These are phyloP conservation scores for Sclerodermus sp. DNA, from an alignment of 2,888 invertebrate species.

Conservation along the genomic window DNA sequence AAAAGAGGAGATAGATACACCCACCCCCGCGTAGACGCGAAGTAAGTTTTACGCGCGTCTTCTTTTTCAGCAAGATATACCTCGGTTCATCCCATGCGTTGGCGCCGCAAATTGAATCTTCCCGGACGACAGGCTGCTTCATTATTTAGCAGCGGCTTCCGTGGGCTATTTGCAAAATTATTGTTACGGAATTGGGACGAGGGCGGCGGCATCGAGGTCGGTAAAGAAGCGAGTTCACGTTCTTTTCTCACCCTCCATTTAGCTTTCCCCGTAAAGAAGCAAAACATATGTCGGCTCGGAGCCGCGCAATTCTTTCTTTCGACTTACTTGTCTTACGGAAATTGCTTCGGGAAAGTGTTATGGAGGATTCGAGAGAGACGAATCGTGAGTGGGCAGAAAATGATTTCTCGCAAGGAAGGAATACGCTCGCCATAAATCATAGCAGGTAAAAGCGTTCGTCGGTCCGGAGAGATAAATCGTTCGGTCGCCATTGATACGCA, in stretches of 20 bases:
- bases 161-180: constrained; percentile 50
- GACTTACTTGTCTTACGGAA: not conserved
- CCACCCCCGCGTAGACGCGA: constrained; percentile 9
- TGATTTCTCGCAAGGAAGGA: too few relatives aligned
- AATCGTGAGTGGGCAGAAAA: too few relatives aligned
- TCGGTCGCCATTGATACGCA: too few relatives aligned
- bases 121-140: constrained; percentile 41
- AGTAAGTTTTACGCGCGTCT: constrained; percentile 20
- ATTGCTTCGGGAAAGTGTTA: too few relatives aligned
- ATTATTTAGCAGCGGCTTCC: constrained; percentile 49
- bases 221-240: constrained; percentile 31
- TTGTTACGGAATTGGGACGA: constrained; percentile 46
- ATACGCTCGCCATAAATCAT: too few relatives aligned
- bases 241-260: constrained; percentile 32
- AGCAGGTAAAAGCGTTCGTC: too few relatives aligned
- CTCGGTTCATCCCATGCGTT: constrained; percentile 28
- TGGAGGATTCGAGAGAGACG: too few relatives aligned
- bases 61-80: constrained; percentile 19
- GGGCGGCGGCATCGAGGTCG: constrained; percentile 13
- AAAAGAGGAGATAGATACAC: not conserved
- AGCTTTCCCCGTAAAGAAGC: constrained; percentile 38
- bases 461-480: too few relatives aligned
- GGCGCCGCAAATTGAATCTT: constrained; percentile 47
- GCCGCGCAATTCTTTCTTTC: constrained; percentile 17
- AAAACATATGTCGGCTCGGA: constrained; percentile 26